Base-by-base conservation (phyloP, 2,888 invertebrate genomes). In the Neoascia interrupta region DNA sequence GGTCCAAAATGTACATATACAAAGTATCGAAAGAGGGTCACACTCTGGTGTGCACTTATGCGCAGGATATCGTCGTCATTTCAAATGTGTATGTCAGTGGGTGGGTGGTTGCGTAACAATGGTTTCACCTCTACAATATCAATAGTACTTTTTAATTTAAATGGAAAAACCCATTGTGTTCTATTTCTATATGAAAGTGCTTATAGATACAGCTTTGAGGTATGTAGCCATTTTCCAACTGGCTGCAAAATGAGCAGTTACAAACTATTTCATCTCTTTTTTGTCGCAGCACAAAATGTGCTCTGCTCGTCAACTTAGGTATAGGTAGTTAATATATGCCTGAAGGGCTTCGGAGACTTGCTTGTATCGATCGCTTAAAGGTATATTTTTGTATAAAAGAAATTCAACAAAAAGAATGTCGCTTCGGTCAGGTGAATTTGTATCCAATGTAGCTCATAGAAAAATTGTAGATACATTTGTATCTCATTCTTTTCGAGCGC, bases 11-110 rank as follows among this genome's bases (percentile, higher is more conserved):
- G 19, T 1, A 19, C 15, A 21, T 58, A 61, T 45, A 73, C 61
- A 66, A 72, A 68, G 79, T 79, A 79, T 79, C 79, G 79, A 79
- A 79, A 79, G 79, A 73, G 79, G 79, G 79, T 79, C 79, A 79
- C 61, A 79, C 45, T 79, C 54, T 61, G 56, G 60, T 73, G 61
- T 56, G 79, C 73, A 73, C 61, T 73, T 79, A 68, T 79, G 79
- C 73, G 79, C 79, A 79, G 79, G 64, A 73, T 79, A 73, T 41
- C 54, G 36, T 49, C 26, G 26, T 6, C 31, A 31, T n/a, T n/a
- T 56, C 73, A 61, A 47, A 61, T 73, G 56, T 66, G 58, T 54
- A 11, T 47, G 64, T 45, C 18, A 5, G 21, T 39, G 45, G 45
- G 19, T 13, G 34, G 21, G n/a, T 37, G 47, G 60, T 51, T 66